phyloP scores from a whole-genome alignment of 1,140 invertebrate species.

The Ostrea edulis region DNA sequence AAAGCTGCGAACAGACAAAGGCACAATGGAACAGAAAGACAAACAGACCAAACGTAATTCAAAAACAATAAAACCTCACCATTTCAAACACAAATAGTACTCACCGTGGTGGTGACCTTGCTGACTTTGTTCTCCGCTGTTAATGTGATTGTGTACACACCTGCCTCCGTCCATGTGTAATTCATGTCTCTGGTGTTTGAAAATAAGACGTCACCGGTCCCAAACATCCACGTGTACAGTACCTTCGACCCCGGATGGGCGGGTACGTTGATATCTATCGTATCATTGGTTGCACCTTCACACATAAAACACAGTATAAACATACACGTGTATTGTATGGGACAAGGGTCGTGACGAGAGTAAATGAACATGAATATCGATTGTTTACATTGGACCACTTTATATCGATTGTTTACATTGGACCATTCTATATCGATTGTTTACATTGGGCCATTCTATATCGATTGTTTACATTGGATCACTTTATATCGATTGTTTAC shows the following conservation, averaged over 20 bases:
- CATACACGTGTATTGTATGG: background rate
- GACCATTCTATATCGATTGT: no score
- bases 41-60: no score
- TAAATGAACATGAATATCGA: background rate
- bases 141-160: slow-evolving; percentile 59
- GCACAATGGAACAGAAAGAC: no score
- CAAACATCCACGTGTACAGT: slow-evolving; percentile 57
- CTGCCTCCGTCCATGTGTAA: slow-evolving; percentile 50
- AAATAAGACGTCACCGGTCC: slow-evolving; percentile 45
- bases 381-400: no score
- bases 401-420: no score
- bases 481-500: no score
- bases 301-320: background rate
- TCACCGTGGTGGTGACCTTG: slow-evolving; percentile 6
- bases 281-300: slow-evolving; percentile 52
- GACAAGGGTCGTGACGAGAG: background rate
- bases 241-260: slow-evolving; percentile 55
- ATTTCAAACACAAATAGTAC: background rate
- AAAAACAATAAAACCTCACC: no score
- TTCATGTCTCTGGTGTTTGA: slow-evolving; percentile 11
- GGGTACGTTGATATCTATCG: slow-evolving; percentile 28
- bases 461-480: no score
- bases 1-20: no score
- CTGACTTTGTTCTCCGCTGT: slow-evolving; percentile 54
- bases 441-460: no score